Conservation (phyloP, 1,140 invertebrate species). For the Eueides isabella region DNA sequence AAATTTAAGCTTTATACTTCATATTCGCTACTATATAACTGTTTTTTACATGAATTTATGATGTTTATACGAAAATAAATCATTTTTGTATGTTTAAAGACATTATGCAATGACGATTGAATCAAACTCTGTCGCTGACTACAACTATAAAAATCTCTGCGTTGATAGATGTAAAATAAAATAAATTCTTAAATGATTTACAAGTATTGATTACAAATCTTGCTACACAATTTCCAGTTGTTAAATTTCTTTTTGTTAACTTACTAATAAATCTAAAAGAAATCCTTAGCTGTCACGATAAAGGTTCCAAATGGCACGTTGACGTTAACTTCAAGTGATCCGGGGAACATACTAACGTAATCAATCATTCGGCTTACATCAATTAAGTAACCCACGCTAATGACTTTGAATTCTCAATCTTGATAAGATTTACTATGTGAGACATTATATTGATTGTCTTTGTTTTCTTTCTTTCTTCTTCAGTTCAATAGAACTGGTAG, state of each 20-base stretch:
- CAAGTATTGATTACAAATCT: no score
- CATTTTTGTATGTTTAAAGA: no score
- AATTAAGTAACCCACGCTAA: slow-evolving; percentile 45
- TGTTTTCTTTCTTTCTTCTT: neutral
- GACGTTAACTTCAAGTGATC: slow-evolving; percentile 25
- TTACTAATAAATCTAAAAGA: neutral
- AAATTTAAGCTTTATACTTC: no score
- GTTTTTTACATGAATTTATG: no score
- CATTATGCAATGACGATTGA: no score
- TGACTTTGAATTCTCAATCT: slow-evolving; percentile 10
- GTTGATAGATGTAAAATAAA: no score
- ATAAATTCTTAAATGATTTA: no score
- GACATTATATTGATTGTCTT: neutral
- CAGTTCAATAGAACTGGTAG: no score
- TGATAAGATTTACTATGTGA: neutral
- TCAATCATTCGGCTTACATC: slow-evolving; percentile 57
- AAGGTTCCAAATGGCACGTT: neutral
- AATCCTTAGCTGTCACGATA: neutral
- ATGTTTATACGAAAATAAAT: no score
- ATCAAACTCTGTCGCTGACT: no score
- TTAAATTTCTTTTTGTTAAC: neutral
- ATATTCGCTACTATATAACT: no score
- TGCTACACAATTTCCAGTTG: neutral
- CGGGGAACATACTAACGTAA: slow-evolving; percentile 36
- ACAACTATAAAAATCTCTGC: no score